Evolutionary conservation across 2,797 vertebrate species (phyloP), one percentile per base, ranked within the genome.

Genomic region (Coccyzus lansbergi): DNA sequence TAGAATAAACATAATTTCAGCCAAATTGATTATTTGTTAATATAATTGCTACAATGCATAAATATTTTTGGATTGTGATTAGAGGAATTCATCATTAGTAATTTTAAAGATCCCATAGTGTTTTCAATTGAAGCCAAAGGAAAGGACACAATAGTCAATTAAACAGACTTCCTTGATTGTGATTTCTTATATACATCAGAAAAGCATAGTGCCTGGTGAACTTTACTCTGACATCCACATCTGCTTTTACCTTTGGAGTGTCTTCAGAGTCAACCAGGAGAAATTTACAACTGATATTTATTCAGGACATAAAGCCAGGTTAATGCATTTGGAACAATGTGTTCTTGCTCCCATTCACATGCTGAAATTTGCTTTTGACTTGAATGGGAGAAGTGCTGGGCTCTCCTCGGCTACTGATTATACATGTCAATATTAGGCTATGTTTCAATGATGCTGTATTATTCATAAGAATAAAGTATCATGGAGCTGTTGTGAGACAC

Each of bases 291-390:
- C 53, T 90, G 34, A 75, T 93, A 55, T 72, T 75, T 87, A 91
- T 92, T 85, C 79, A 81, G 82, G 76, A 83, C 82, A 86, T 67
- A 87, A 93, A 90, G 58, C 28, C 65, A 75, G 60, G 92, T 92
- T 75, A 89, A 94, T 81, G 69, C 18, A 17, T 78, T 94, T 91
- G 65, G 82, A 93, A 93, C 89, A 87, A 91, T 20, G 84, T 63
- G 62, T 75, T 94, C 82, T 81, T 95, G 82, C 69, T 94, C 55
- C 60, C 29, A 46, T 84, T 92, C 78, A 70, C 67, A 29, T 77
- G 93, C 95, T 92, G 91, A 89, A 94, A 91, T 95, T 95, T 91
- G 82, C 58, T 85, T 94, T 86, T 93, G 84, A 83, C 79, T 95
- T 87, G 72, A 95, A 93, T 88, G 69, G 55, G 76, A 96, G 55